Conservation (phyloP, 2,797 vertebrate genomes). For the Chiloscyllium punctatum region DNA sequence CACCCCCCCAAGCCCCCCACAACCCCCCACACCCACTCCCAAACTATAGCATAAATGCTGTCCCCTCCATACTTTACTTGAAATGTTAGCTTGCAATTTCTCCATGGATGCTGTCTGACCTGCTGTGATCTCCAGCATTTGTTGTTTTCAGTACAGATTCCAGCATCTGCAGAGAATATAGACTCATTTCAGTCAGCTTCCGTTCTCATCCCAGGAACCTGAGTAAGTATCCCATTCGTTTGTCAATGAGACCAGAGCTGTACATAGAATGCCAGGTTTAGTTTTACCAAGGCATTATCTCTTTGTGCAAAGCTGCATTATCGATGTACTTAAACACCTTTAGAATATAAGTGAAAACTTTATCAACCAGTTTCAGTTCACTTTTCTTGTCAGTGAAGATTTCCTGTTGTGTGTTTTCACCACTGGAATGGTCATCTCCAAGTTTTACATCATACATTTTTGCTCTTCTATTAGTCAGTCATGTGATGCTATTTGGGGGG, state of each 20-base stretch:
- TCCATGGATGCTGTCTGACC: no score
- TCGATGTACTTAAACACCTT: not conserved
- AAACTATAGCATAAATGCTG: no score
- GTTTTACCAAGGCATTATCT: not conserved
- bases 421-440: not conserved
- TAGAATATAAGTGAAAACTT: not conserved
- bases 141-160: no score
- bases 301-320: not conserved
- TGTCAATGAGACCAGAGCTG: not conserved
- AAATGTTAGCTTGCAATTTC: no score
- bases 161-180: no score
- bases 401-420: not conserved
- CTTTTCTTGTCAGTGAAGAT: not conserved
- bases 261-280: not conserved
- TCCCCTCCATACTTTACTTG: no score
- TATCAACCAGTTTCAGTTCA: not conserved
- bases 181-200: no score
- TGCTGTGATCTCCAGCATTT: no score
- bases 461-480: not conserved
- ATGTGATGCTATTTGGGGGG: not conserved
- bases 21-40: no score
- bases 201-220: no score
- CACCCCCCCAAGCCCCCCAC: no score
- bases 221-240: not conserved
- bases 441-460: not conserved